Base-by-base conservation (phyloP, 2,888 invertebrate genomes). In the Lepidocyrtoides sp. region DNA sequence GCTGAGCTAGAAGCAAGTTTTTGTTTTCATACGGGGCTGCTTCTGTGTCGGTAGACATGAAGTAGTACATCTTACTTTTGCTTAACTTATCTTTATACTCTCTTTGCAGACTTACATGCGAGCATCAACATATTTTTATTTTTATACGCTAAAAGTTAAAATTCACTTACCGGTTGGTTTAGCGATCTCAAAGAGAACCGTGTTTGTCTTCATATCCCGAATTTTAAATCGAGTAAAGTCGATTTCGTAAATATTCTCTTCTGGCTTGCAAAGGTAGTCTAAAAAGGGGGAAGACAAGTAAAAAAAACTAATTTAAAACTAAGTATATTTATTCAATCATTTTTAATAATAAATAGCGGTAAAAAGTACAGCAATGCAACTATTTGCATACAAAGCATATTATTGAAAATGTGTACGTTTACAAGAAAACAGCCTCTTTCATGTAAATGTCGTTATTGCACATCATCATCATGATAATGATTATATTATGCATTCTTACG, bases 151-250 rank as follows among this genome's bases (percentile, higher is more conserved):
- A 63, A 26, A 26, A 63, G 23, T 17, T n/a, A 51, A 5, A 54
- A 10, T 12, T 36, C 20, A 83, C 91, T 75, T 85, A 93, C 94
- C 96, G 66, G 97, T 96, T 69, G 98, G 98, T 95, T 99, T 99
- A 12, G 98, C 98, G 92, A 99, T 99, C 96, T 99, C 99, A 96
- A 99, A 99, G 90, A 99, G 96, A 83, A 98, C 97, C 41, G 97
- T 97, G 60, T 97, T 97, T 91, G 97, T 97, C 94, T 98, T 98
- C 95, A 98, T 96, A 95, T 99, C 99, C 92, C 99, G 96, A 93
- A 99, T 98, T 96, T 99, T 98, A 95, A 99, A 99, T 92, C 98
- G 96, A 23, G 99, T 99, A 96, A 99, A 99, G 96, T 99, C 99
- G 95, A 99, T 99, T 95, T 99, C 98, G 96, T 98, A 99, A 93